Percentiles rank a stretch among this genome's conserved stretches.
phyloP scores from a whole-genome alignment of 2,888 invertebrate genomes.

The Ditylenchus weischeri region DNA sequence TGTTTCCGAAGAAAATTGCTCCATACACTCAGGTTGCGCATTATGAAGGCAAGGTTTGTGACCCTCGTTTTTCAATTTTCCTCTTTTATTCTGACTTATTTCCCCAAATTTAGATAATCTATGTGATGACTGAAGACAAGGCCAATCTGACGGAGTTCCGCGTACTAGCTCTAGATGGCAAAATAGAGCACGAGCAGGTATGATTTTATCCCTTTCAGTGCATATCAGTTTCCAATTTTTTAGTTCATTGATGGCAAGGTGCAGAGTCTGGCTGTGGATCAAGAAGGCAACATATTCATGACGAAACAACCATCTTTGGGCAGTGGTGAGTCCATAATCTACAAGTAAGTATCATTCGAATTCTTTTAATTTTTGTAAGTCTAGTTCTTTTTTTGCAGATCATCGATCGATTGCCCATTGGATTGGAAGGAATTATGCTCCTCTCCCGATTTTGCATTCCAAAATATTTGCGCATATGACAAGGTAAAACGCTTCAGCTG shows the following conservation, averaged over 20 bases:
- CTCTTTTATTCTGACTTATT: neutral
- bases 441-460: slow-evolving; percentile 33
- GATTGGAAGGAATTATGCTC: slow-evolving; percentile 51
- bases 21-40: slow-evolving; percentile 53
- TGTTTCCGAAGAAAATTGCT: slow-evolving; percentile 52
- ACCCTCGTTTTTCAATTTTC: slow-evolving; percentile 11
- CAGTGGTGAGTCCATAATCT: slow-evolving; percentile 38
- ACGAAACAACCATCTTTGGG: slow-evolving; percentile 43
- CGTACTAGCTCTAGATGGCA: slow-evolving; percentile 40
- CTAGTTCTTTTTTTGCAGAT: slow-evolving; percentile 32
- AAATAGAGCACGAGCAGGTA: slow-evolving; percentile 45
- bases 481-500: slow-evolving; percentile 12
- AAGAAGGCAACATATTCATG: slow-evolving; percentile 48
- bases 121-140: slow-evolving; percentile 45
- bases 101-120: slow-evolving; percentile 45
- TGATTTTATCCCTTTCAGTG: no score
- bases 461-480: slow-evolving; percentile 44
- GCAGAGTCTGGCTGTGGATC: slow-evolving; percentile 41
- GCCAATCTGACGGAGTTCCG: slow-evolving; percentile 44
- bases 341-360: slow-evolving; percentile 30
- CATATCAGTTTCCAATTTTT: no score
- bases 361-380: no score
- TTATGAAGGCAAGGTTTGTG: slow-evolving; percentile 44
- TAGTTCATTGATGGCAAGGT: slow-evolving; percentile 54
- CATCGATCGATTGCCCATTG: slow-evolving; percentile 48